These are phyloP conservation scores for Macrobrachium nipponense DNA, from an alignment of 1,140 invertebrate genomes.

Conservation along the genomic window DNA sequence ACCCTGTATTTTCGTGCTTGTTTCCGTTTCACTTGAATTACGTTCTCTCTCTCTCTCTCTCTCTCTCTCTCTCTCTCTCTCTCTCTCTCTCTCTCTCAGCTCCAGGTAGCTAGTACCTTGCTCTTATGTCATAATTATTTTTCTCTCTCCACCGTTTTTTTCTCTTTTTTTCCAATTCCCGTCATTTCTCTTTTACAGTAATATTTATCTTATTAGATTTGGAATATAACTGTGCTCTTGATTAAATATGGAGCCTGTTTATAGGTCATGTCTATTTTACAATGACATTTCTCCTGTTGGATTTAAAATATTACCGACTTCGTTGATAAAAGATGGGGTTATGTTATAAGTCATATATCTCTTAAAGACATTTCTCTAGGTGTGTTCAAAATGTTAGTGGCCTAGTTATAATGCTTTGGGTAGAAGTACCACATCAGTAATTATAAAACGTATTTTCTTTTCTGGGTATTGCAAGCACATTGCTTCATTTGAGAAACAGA, in stretches of 20 bases:
- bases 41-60: background rate
- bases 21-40: background rate
- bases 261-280: conserved; percentile 78
- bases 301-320: background rate
- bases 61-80: background rate
- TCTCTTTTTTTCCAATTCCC: background rate
- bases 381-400: background rate
- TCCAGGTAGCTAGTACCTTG: no score
- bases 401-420: no score
- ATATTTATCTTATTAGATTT: conserved; percentile 87
- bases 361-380: conserved; percentile 95
- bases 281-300: conserved; percentile 91
- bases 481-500: no score
- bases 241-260: no score
- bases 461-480: no score
- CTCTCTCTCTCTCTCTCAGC: background rate
- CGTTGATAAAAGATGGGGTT: no score
- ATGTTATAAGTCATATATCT: conserved; percentile 71
- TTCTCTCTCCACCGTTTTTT: background rate
- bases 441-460: no score
- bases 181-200: conserved; percentile 81
- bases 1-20: background rate
- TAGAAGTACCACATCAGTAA: no score
- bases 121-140: background rate
- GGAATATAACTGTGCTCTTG: no score